These are phyloP conservation scores for Poecilobothrus nobilitatus DNA, from an alignment of 2,888 invertebrate species.

Conservation along the genomic window DNA sequence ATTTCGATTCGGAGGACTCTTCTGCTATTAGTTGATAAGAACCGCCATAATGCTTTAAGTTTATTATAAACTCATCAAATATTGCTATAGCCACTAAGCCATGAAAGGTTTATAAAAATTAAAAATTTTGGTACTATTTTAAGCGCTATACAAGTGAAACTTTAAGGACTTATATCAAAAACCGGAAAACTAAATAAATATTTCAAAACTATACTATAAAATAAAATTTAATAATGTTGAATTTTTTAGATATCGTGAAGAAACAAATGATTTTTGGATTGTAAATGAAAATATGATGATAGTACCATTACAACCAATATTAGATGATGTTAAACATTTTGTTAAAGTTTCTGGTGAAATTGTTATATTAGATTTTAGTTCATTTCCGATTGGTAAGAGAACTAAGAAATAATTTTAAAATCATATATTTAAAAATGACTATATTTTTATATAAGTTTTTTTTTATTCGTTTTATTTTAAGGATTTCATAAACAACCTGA, in stretches of 20 bases:
- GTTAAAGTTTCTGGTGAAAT: constrained; percentile 60
- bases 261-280: constrained; percentile 34
- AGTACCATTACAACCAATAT: constrained; percentile 55
- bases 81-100: no score
- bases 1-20: no score
- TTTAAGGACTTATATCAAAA: no score
- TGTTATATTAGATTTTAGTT: constrained; percentile 72
- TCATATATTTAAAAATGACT: background rate
- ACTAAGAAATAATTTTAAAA: no score
- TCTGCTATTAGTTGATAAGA: no score
- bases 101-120: no score
- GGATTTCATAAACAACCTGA: constrained; percentile 40
- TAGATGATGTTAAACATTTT: constrained; percentile 63
- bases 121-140: no score
- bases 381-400: constrained; percentile 53
- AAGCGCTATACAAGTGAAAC: no score
- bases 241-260: constrained; percentile 14
- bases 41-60: no score
- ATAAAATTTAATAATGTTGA: constrained; percentile 57
- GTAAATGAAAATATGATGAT: constrained; percentile 44
- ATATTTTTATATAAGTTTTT: background rate
- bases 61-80: no score
- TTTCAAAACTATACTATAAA: no score
- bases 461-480: constrained; percentile 18
- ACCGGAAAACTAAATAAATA: no score